Conservation (phyloP, 1,140 invertebrate species). For the Xylocopa sonorina region DNA sequence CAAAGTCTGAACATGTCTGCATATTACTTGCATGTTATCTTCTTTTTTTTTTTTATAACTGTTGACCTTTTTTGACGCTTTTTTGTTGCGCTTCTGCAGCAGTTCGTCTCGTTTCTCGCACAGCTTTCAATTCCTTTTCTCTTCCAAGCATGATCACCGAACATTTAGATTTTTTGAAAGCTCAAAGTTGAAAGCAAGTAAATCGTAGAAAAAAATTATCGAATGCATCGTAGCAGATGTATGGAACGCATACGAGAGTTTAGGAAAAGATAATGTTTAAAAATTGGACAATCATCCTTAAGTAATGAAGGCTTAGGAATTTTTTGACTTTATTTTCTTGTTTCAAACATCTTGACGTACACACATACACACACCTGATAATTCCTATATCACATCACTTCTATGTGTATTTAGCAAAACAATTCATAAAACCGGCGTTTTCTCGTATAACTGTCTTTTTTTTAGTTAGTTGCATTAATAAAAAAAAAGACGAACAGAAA, state of each 20-base stretch:
- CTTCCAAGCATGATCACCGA: not conserved
- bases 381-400: not conserved
- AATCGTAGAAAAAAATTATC: no score
- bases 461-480: not conserved
- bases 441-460: not conserved
- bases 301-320: not conserved
- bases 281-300: not conserved
- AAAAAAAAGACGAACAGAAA: not conserved
- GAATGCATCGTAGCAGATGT: not conserved
- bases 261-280: not conserved
- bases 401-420: not conserved
- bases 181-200: not conserved
- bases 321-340: not conserved
- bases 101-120: not conserved
- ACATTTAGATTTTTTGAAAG: not conserved
- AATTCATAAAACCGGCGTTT: not conserved
- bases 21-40: slow-evolving; percentile 22
- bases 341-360: not conserved
- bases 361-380: not conserved
- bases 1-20: not conserved
- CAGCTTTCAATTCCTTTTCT: slow-evolving; percentile 5
- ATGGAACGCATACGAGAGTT: not conserved
- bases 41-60: not conserved
- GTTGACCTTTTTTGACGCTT: not conserved
- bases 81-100: not conserved